phyloP scores from a whole-genome alignment of 2,797 vertebrate species.

The Nyctibius grandis region DNA sequence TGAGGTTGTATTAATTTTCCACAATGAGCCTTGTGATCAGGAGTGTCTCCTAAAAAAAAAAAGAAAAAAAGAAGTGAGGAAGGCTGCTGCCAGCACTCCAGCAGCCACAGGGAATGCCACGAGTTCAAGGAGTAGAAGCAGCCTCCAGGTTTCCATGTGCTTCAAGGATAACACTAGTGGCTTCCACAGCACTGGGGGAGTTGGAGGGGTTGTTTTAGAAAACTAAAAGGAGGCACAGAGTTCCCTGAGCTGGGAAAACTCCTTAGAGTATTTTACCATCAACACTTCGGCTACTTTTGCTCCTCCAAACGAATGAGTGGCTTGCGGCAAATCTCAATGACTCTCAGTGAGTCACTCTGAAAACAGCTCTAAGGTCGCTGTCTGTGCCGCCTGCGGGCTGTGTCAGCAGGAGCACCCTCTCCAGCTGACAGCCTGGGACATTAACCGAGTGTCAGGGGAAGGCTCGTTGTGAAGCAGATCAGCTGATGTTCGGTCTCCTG shows the following conservation, averaged over 20 bases:
- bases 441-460: fast-evolving
- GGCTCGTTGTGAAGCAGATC: too few species aligned
- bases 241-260: too few species aligned
- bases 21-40: not conserved
- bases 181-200: not conserved
- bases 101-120: not conserved
- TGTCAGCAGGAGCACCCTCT: not conserved
- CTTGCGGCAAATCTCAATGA: too few species aligned
- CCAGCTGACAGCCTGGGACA: not conserved
- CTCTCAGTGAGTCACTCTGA: not conserved
- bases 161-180: not conserved
- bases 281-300: not conserved
- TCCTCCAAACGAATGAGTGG: not conserved
- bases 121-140: not conserved
- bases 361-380: fast-evolving
- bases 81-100: not conserved
- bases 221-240: not conserved
- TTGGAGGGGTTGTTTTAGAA: not conserved
- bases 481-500: not conserved
- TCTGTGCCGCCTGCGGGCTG: not conserved
- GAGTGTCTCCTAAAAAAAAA: not conserved
- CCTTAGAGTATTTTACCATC: not conserved
- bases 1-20: not conserved
- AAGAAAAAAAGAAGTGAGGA: not conserved
- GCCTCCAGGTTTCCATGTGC: not conserved